These are phyloP conservation scores for Podargus strigoides DNA, from an alignment of 2,797 vertebrate genomes.

Conservation along the genomic window DNA sequence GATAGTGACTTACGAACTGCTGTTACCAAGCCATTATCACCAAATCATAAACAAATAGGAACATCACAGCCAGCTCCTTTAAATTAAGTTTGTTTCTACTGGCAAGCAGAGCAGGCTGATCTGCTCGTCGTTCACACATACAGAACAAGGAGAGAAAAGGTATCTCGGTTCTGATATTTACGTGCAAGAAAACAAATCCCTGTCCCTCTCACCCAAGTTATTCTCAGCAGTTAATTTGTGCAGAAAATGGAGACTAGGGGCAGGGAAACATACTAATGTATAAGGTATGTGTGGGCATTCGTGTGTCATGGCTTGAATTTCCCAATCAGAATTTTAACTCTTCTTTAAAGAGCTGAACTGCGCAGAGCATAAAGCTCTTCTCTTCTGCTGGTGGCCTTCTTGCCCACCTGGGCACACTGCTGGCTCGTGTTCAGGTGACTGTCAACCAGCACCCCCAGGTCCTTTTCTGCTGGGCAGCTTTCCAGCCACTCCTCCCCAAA, in stretches of 20 bases:
- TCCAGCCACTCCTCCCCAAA: too few relatives aligned
- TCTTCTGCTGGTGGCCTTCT: too few relatives aligned
- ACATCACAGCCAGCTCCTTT: background rate
- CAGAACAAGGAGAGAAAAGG: background rate
- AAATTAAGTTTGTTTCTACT: background rate
- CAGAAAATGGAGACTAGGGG: fast-evolving
- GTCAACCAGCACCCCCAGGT: too few relatives aligned
- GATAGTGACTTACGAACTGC: background rate
- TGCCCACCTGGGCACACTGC: too few relatives aligned
- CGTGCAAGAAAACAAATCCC: background rate
- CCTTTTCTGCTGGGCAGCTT: too few relatives aligned
- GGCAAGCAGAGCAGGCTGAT: background rate
- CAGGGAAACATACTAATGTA: fast-evolving
- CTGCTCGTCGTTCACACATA: background rate
- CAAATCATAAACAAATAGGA: background rate
- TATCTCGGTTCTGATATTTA: background rate
- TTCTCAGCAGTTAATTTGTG: background rate
- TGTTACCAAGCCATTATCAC: background rate
- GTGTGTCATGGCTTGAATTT: background rate
- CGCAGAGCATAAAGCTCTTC: background rate
- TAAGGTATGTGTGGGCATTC: background rate
- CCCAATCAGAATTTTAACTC: background rate
- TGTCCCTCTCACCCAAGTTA: background rate
- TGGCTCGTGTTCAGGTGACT: too few relatives aligned
- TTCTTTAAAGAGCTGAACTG: background rate